phyloP scores from a whole-genome alignment of 2,797 vertebrate species.

The Smutsia gigantea region DNA sequence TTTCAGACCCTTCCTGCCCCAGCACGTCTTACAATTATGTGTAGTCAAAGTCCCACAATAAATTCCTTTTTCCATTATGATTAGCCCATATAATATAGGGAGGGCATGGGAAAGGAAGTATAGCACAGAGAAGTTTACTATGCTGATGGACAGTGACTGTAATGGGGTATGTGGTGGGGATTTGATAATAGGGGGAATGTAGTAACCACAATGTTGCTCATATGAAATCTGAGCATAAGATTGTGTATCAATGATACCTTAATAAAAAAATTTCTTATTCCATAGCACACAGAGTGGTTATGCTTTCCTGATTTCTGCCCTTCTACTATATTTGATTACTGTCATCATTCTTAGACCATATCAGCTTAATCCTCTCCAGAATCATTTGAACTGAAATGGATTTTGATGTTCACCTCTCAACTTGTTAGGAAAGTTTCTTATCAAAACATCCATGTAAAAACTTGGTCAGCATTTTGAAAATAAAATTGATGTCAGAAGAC shows the following conservation, averaged over 20 bases:
- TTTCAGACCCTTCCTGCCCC: background rate
- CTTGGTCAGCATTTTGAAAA: background rate
- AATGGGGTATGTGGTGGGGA: too few species aligned
- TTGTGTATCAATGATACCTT: too few species aligned
- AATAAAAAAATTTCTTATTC: background rate
- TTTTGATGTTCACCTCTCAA: conserved; percentile 30
- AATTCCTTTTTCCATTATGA: background rate
- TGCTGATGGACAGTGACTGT: too few species aligned
- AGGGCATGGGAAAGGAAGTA: too few species aligned
- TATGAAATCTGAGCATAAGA: too few species aligned
- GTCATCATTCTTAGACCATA: background rate
- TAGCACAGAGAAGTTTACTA: too few species aligned
- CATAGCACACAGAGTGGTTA: background rate
- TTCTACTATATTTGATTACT: background rate
- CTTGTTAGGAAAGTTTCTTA: background rate
- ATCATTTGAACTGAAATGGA: conserved; percentile 14
- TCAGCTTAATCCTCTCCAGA: conserved; percentile 14
- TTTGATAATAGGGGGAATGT: too few species aligned
- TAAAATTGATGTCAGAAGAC: background rate
- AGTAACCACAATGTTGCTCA: too few species aligned
- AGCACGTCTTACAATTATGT: background rate
- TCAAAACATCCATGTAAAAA: conserved; percentile 44
- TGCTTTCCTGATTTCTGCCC: background rate
- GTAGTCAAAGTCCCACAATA: background rate
- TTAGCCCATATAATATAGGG: too few species aligned